Conservation (phyloP, 2,888 invertebrate species). For the Lasioglossum zephyrum region DNA sequence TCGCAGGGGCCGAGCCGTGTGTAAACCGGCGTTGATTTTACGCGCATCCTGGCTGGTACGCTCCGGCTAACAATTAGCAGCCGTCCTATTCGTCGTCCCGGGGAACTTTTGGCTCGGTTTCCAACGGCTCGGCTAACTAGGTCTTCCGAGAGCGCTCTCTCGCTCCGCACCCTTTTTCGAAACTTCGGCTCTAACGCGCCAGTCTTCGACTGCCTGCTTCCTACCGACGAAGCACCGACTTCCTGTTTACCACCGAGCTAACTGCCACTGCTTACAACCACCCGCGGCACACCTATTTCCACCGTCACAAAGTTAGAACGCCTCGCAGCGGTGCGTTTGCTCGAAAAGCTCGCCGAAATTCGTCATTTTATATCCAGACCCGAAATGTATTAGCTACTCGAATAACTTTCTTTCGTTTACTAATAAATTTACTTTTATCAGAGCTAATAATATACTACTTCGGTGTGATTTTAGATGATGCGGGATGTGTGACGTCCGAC, state of each 20-base stretch:
- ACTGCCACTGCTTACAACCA: conserved; percentile 35
- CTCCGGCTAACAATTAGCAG: conserved; percentile 46
- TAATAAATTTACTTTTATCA: not conserved
- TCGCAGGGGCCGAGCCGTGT: not conserved
- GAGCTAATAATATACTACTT: not conserved
- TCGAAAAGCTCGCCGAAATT: not conserved
- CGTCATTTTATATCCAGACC: not conserved
- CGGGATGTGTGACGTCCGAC: too few species aligned
- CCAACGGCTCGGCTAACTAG: conserved; percentile 33
- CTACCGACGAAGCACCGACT: not conserved
- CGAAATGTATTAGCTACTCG: not conserved
- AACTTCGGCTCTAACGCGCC: conserved; percentile 32
- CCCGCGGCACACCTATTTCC: not conserved
- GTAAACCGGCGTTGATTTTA: conserved; percentile 34
- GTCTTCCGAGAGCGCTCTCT: conserved; percentile 26
- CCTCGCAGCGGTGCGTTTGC: not conserved
- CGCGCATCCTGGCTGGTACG: conserved; percentile 18
- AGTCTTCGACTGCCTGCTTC: conserved; percentile 19
- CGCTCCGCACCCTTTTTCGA: conserved; percentile 22
- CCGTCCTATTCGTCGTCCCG: conserved; percentile 22
- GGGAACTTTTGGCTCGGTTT: conserved; percentile 41
- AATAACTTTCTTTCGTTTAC: not conserved
- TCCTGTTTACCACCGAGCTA: conserved; percentile 17
- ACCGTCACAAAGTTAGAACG: not conserved
- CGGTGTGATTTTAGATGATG: too few species aligned